Percentiles rank a stretch among this genome's conserved stretches.
phyloP scores from a whole-genome alignment of 1,140 invertebrate species.

The Oryzaephilus surinamensis region DNA sequence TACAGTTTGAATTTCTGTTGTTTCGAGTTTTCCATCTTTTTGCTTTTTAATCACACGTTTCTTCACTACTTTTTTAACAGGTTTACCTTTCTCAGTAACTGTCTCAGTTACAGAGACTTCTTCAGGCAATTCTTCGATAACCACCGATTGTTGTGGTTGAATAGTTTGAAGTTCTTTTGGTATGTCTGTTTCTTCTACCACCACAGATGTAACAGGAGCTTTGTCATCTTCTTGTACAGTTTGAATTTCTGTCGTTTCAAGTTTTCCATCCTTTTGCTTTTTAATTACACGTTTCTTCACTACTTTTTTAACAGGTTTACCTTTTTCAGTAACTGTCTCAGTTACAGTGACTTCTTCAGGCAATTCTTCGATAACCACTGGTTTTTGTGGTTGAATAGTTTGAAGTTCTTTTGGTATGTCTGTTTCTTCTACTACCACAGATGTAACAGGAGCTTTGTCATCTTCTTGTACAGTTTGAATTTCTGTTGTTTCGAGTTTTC shows the following conservation, averaged over 20 bases:
- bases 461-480: slow-evolving; percentile 6
- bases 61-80: slow-evolving; percentile 32
- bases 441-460: slow-evolving; percentile 31
- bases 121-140: slow-evolving; percentile 15
- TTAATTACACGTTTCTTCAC: slow-evolving; percentile 36
- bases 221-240: slow-evolving; percentile 31
- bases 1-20: slow-evolving; percentile 35
- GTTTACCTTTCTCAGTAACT: slow-evolving; percentile 25
- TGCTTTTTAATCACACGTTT: slow-evolving; percentile 37
- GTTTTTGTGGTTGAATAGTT: slow-evolving; percentile 1
- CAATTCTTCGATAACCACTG: slow-evolving; percentile 28
- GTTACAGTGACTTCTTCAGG: slow-evolving; percentile 26
- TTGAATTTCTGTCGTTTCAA: slow-evolving; percentile 23
- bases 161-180: slow-evolving; percentile 13
- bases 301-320: slow-evolving; percentile 26
- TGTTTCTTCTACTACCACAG: slow-evolving; percentile 32
- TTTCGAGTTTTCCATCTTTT: slow-evolving; percentile 30
- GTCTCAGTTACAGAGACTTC: slow-evolving; percentile 19
- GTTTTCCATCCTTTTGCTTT: slow-evolving; percentile 16
- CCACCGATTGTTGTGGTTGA: no score
- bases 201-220: slow-evolving; percentile 29
- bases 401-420: slow-evolving; percentile 13
- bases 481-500: slow-evolving; percentile 9
- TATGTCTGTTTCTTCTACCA: slow-evolving; percentile 24
- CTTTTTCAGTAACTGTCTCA: slow-evolving; percentile 25